Percentiles rank a stretch among this genome's conserved stretches.
phyloP scores from a whole-genome alignment of 2,113 vertebrate genomes.

The Poecilia latipinna region DNA sequence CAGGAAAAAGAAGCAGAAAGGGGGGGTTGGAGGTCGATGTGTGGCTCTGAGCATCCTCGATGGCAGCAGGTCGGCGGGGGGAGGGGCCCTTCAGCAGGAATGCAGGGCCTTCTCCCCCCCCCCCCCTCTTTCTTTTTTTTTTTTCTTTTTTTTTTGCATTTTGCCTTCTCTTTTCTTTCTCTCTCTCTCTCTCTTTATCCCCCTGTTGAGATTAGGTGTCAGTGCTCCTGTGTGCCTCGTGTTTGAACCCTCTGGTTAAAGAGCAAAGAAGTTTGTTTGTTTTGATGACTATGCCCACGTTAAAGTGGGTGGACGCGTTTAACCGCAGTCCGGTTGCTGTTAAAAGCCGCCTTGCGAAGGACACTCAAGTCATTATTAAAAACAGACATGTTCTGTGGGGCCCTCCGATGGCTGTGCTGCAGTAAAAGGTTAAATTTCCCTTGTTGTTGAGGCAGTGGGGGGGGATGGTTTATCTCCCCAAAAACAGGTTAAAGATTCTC shows the following conservation, averaged over 20 bases:
- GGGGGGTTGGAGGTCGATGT: constrained; percentile 30
- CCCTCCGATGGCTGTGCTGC: constrained; percentile 16
- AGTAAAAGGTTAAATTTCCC: constrained; percentile 4
- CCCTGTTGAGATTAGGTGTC: constrained; percentile 65
- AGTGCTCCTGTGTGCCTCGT: constrained; percentile 59
- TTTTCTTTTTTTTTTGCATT: neutral
- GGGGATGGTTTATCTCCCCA: too few species aligned
- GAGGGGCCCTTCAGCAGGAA: constrained; percentile 83
- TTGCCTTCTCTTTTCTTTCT: constrained; percentile 27
- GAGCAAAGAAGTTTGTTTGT: constrained; percentile 63
- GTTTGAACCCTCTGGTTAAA: constrained; percentile 54
- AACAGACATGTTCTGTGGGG: constrained; percentile 23
- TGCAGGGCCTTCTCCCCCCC: constrained; percentile 78
- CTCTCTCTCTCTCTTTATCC: constrained; percentile 28
- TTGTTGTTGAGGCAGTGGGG: neutral
- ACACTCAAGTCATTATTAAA: constrained; percentile 52
- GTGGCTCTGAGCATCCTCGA: constrained; percentile 79
- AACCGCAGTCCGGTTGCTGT: constrained; percentile 63
- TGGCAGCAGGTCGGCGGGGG: constrained; percentile 81
- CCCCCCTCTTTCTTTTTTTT: neutral
- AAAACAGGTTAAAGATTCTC: neutral
- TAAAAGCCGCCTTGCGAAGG: constrained; percentile 42
- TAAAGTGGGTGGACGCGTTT: constrained; percentile 55
- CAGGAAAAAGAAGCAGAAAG: neutral
- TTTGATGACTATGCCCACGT: constrained; percentile 59